Base-by-base conservation (phyloP, 2,113 vertebrate species). In the Bubo bubo region DNA sequence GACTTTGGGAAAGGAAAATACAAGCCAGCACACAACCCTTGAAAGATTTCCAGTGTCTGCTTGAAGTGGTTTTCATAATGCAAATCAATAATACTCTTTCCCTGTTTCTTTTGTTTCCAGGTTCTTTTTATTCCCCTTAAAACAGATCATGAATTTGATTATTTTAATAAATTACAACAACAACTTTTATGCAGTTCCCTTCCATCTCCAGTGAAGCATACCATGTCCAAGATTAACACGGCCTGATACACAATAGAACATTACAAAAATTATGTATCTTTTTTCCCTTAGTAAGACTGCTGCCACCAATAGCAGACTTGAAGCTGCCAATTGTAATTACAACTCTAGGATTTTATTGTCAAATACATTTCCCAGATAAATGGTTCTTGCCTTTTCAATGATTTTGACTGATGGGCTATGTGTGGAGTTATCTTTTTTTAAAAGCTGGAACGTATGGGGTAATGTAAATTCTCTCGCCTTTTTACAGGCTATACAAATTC, bases 261-360 rank as follows among this genome's bases (percentile, higher is more conserved):
- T 66, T 41, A 86, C 45, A 87, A 88, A 94, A 93, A 79, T 76
- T 79, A 83, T 93, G 80, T 91, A 90, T 88, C 49, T 79, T 90
- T 94, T 90, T 91, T 76, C 39, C 55, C 47, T 83, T 89, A 90
- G 53, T 76, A 91, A 88, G 60, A 28, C 28, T 88, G 43, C 22
- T 95, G 77, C 66, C 55, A 96, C 84, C 86, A 94, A 60, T 22
- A 95, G 45, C 47, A 91, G 58, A 68, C 62, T 95, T 79, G 79
- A 88, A 88, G 83, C 58, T 96, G 73, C 89, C 93, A 95, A 64
- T 76, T 95, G 87, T 86, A 96, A 95, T 95, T 96, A 95, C 45
- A 95, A 21, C 45, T 93, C 67, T 24, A 93, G 77, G 41, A 59
- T 82, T 95, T 95, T 95, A 96, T 94, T 97, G 86, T 95, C 74